Evolutionary conservation across 2,113 vertebrate genomes (phyloP).

Genomic region (Bungarus multicinctus): DNA sequence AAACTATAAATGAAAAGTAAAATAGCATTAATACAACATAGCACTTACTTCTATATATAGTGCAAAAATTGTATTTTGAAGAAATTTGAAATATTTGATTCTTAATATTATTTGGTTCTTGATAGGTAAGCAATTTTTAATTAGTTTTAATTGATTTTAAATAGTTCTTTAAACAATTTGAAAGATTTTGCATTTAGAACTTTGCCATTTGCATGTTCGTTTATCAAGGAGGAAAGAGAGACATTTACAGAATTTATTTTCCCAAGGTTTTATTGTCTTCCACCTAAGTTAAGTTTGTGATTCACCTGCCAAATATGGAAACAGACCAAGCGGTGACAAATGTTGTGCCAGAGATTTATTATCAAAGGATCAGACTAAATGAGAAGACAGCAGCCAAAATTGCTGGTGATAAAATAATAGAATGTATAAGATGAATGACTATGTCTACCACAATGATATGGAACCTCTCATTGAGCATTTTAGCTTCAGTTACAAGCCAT

Average conservation of each 20-base stretch:
- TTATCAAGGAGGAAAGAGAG: not conserved
- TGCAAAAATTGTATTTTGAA: not conserved
- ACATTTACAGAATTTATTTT: not conserved
- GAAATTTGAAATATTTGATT: not conserved
- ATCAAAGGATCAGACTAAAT: not conserved
- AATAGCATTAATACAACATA: not conserved
- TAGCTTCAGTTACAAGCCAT: not conserved
- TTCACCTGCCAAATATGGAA: not conserved
- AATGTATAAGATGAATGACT: not conserved
- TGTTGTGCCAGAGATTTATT: not conserved
- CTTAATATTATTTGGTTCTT: not conserved
- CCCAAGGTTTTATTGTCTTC: not conserved
- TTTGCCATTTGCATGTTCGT: not conserved
- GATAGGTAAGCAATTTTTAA: not conserved
- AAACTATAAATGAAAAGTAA: constrained; percentile 1
- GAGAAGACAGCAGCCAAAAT: not conserved
- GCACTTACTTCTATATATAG: not conserved
- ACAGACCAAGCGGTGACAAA: not conserved
- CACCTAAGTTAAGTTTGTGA: not conserved
- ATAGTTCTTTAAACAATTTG: not conserved
- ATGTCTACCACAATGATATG: not conserved
- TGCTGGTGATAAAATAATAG: not conserved
- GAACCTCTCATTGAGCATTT: not conserved
- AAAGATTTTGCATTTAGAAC: not conserved
- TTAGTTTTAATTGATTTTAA: not conserved